Percentiles rank a stretch among this genome's conserved stretches.
Evolutionary conservation across 2,888 invertebrate species (phyloP).

Genomic region (Pilophorus perplexus): DNA sequence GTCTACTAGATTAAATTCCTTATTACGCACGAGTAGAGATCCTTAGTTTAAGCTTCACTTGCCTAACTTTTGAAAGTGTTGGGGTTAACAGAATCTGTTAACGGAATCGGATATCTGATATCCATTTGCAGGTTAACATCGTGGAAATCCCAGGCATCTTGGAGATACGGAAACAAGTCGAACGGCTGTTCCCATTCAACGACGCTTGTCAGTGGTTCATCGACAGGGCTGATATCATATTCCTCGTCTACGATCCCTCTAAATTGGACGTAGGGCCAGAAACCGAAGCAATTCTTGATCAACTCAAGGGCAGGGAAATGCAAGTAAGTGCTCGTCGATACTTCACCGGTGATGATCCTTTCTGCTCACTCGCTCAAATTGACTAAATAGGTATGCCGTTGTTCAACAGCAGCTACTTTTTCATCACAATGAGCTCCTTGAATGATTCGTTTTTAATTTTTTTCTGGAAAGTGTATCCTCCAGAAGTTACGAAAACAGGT

Average conservation of each 20-base stretch:
- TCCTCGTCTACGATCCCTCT: conserved; percentile 91
- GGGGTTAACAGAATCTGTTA: not conserved
- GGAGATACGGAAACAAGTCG: conserved; percentile 89
- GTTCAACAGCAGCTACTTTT: no score
- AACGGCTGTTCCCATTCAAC: conserved; percentile 89
- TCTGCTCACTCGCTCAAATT: no score
- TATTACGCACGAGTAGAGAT: no score
- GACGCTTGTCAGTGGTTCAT: conserved; percentile 98
- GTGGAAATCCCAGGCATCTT: conserved; percentile 95
- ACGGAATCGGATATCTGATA: not conserved
- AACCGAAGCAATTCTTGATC: conserved; percentile 90
- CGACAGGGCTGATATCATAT: conserved; percentile 91
- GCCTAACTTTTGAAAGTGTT: no score
- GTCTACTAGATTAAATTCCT: no score
- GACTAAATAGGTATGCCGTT: no score
- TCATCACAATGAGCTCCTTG: no score
- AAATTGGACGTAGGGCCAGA: conserved; percentile 94
- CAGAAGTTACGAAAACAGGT: no score
- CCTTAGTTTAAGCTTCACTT: no score
- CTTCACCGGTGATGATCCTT: no score
- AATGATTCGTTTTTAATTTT: no score
- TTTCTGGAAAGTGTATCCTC: no score
- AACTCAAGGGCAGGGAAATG: conserved; percentile 88
- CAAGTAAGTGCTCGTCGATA: conserved; percentile 65
- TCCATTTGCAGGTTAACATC: conserved; percentile 75